Evolutionary conservation across 1,140 invertebrate species (phyloP), one percentile per base, ranked within the genome.

Genomic region (Penaeus japonicus): DNA sequence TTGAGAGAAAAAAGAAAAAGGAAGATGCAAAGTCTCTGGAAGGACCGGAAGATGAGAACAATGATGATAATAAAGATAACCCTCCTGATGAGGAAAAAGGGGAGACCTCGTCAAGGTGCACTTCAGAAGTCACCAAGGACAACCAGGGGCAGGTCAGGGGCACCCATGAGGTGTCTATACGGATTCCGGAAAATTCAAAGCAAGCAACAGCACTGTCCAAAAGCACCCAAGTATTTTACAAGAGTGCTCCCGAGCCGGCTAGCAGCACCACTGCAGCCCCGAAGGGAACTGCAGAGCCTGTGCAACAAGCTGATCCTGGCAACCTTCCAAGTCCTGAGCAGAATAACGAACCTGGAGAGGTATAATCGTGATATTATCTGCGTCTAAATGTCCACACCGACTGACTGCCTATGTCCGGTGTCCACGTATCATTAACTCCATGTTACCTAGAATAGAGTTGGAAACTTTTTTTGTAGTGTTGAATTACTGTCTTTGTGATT

Each of bases 1-100:
- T 87, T 75, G 89, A 89, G 81, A 89, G 83, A 62, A 79, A 87
- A 83, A 89, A 89, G 65, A 83, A 81, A 62, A 84, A 87, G 77
- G 73, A 87, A 27, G 73, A 53, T 53, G n/a, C 35, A 62, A 75
- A 84, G 20, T 80, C 79, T 27, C 57, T 22, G 39, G 55, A 55
- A 32, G 55, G 20, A 15, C 30, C 53, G 32, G 65, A 84, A 32
- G 75, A 79, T 65, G 79, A 81, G 30, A 65, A 88, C n/a, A 83
- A 82, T 27, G 62, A 65, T 65, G 62, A n/a, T 65, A 27, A n/a
- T 27, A 65, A 65, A 17, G 27, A 65, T n/a, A 65, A 65, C 22
- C 22, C 22, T 39, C 39, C 39, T 12, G 62, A 65, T 65, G 62
- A 65, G 27, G 62, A 65, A 65, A 65, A 65, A 65, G 62, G 27